phyloP scores from a whole-genome alignment of 2,888 invertebrate species.

The Lamproptera curius region DNA sequence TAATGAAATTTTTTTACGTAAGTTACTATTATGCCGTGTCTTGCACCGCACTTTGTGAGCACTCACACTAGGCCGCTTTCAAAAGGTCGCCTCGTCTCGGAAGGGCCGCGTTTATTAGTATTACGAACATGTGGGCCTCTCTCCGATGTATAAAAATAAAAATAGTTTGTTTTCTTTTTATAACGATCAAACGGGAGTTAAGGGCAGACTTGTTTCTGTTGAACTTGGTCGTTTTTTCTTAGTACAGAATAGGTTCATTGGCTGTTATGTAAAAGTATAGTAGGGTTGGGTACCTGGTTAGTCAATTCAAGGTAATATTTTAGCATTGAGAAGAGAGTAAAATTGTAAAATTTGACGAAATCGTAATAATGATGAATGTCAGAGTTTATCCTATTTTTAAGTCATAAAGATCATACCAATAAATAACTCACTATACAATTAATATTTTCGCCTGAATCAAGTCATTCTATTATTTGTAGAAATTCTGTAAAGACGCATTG shows the following conservation, averaged over 20 bases:
- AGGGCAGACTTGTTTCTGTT: neutral
- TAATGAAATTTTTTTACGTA: too few species aligned
- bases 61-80: conserved; percentile 20
- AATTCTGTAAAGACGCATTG: too few species aligned
- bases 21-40: conserved; percentile 18
- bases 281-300: neutral
- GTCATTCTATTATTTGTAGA: too few species aligned
- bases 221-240: neutral
- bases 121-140: conserved; percentile 33
- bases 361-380: too few species aligned
- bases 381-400: too few species aligned
- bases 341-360: too few species aligned
- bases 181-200: neutral
- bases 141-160: conserved; percentile 13
- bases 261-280: neutral
- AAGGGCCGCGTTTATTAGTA: conserved; percentile 39
- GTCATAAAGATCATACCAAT: too few species aligned
- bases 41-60: conserved; percentile 29
- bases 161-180: conserved; percentile 12
- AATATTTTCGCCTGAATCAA: too few species aligned
- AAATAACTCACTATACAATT: too few species aligned
- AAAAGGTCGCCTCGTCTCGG: conserved; percentile 30
- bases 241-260: neutral
- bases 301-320: neutral
- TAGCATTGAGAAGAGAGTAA: too few species aligned